A percentile compares a stretch with the other conserved stretches of the same genome.
Conservation (phyloP, 2,888 invertebrate species). For the Trichogramma evanescens region DNA sequence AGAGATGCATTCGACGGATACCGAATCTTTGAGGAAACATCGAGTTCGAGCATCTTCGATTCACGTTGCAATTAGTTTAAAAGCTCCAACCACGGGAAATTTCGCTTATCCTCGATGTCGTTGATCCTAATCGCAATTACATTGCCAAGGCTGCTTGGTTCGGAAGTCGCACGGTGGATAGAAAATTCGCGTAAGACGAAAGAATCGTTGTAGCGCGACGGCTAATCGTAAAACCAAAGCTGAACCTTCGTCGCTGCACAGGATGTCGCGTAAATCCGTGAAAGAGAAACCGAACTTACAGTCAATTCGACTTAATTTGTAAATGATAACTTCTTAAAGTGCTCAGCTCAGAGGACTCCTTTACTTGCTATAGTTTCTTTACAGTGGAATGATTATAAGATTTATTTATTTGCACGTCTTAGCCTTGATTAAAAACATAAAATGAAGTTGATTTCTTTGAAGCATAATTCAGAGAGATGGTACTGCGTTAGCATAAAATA, state of each 20-base stretch:
- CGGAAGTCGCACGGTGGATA: background rate
- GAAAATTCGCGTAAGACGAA: background rate
- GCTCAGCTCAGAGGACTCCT: too few species aligned
- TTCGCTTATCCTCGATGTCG: constrained; percentile 5
- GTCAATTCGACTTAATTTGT: constrained; percentile 7
- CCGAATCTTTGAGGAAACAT: too few species aligned
- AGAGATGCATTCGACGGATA: background rate
- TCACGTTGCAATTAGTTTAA: constrained; percentile 31
- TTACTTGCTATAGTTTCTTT: too few species aligned
- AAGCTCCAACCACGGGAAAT: constrained; percentile 21
- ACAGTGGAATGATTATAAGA: too few species aligned
- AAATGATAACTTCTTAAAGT: constrained; percentile 2
- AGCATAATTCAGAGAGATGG: too few species aligned
- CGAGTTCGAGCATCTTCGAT: too few species aligned
- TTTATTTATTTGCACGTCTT: too few species aligned
- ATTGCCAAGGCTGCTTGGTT: background rate
- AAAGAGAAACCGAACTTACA: background rate
- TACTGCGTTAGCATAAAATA: too few species aligned
- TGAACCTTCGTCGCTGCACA: background rate
- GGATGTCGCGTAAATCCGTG: constrained; percentile 12
- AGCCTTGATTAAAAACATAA: too few species aligned
- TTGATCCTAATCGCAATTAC: constrained; percentile 15
- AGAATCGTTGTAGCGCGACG: background rate
- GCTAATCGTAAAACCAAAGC: constrained; percentile 14
- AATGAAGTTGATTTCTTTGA: too few species aligned